A percentile compares a stretch with the other conserved stretches of the same genome.
Conservation (phyloP, 2,888 invertebrate genomes). For the Buathra laborator region DNA sequence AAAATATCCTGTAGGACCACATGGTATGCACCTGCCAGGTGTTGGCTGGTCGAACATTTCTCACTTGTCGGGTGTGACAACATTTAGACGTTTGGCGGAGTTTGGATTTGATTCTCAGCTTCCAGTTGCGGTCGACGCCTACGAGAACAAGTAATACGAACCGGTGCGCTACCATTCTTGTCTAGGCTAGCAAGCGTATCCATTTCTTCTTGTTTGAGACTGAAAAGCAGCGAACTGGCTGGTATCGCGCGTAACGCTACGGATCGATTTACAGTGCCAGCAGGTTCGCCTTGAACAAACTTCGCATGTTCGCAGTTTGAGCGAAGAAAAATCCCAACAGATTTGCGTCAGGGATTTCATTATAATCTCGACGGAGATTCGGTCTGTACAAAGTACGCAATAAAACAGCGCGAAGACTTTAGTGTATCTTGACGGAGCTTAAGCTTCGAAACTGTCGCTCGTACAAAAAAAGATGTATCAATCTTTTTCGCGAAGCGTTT, state of each 20-base stretch:
- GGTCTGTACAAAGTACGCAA: background rate
- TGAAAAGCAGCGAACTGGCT: conserved; percentile 38
- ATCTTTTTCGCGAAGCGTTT: background rate
- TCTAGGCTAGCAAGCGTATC: conserved; percentile 59
- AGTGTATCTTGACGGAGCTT: background rate
- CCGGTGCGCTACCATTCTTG: conserved; percentile 32
- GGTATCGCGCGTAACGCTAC: conserved; percentile 49
- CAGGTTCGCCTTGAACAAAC: conserved; percentile 68
- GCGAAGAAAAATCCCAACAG: conserved; percentile 11
- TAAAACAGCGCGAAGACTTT: background rate
- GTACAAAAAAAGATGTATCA: background rate
- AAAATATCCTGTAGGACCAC: conserved; percentile 18
- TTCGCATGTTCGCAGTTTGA: conserved; percentile 15
- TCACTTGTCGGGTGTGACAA: conserved; percentile 28
- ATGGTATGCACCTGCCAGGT: conserved; percentile 31
- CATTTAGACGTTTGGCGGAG: conserved; percentile 3
- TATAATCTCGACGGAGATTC: background rate
- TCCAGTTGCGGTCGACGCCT: conserved; percentile 63
- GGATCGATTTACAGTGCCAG: conserved; percentile 67
- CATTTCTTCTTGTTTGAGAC: conserved; percentile 66
- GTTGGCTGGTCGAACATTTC: conserved; percentile 26
- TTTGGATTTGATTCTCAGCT: conserved; percentile 37
- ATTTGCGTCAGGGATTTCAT: conserved; percentile 19
- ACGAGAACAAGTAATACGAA: conserved; percentile 60
- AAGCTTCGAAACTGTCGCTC: background rate